Conservation (phyloP, 2,888 invertebrate genomes). For the Epinotia bilunana region DNA sequence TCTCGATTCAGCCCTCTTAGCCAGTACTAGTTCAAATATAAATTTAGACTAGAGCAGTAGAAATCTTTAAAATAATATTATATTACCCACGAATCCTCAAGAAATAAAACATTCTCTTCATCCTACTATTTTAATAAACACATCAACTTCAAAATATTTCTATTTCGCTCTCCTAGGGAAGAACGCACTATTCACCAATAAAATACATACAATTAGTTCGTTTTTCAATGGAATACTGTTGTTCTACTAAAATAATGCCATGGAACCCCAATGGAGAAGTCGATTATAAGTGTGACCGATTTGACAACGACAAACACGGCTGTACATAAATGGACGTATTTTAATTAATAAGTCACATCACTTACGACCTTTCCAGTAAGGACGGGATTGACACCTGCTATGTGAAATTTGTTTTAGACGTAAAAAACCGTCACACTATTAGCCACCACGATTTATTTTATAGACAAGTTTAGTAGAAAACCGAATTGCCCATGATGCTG, state of each 20-base stretch:
- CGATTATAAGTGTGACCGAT: constrained; percentile 65
- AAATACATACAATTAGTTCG: neutral
- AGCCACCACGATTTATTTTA: constrained; percentile 33
- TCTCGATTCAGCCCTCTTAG: too few relatives aligned
- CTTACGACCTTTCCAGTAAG: neutral
- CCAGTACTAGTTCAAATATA: too few relatives aligned
- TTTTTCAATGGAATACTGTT: neutral
- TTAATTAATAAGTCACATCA: neutral
- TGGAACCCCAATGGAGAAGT: constrained; percentile 65
- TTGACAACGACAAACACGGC: constrained; percentile 59
- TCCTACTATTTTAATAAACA: constrained; percentile 11
- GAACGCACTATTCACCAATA: neutral
- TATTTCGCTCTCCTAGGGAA: neutral
- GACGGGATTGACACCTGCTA: constrained; percentile 66
- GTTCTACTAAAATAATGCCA: constrained; percentile 30
- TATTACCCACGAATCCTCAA: neutral
- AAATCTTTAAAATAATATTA: too few relatives aligned
- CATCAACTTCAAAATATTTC: constrained; percentile 31
- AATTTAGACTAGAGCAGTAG: too few relatives aligned
- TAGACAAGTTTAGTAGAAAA: constrained; percentile 26
- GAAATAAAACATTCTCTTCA: neutral
- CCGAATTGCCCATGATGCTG: constrained; percentile 13
- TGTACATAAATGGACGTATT: neutral
- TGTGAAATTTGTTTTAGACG: constrained; percentile 64
- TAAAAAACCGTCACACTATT: constrained; percentile 41